phyloP scores from a whole-genome alignment of 2,113 vertebrate species.

The Potamarius usumacintae region DNA sequence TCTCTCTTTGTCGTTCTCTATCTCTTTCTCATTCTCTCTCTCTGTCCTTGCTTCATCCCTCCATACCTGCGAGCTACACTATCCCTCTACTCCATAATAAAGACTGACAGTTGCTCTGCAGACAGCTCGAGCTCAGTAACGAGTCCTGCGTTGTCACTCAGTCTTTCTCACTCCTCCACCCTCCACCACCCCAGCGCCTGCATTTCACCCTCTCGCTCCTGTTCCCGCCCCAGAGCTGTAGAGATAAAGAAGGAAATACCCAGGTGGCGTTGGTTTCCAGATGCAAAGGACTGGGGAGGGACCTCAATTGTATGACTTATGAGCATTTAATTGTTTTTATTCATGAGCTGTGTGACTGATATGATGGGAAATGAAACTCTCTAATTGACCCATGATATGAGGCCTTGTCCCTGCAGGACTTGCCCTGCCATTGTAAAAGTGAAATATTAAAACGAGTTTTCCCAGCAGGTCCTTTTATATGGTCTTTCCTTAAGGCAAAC shows the following conservation, averaged over 20 bases:
- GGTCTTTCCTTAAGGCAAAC: slow-evolving; percentile 9
- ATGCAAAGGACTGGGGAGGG: slow-evolving; percentile 63
- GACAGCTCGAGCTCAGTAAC: slow-evolving; percentile 34
- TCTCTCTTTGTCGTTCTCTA: slow-evolving; percentile 8
- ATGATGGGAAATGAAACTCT: slow-evolving; percentile 71
- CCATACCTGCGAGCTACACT: slow-evolving; percentile 45
- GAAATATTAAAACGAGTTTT: slow-evolving; percentile 26
- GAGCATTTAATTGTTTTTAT: slow-evolving; percentile 75
- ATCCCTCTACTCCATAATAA: slow-evolving; percentile 44
- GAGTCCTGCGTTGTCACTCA: slow-evolving; percentile 32
- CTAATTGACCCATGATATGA: slow-evolving; percentile 68
- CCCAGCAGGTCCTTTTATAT: slow-evolving; percentile 9
- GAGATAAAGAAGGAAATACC: slow-evolving; percentile 34
- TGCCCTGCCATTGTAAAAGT: slow-evolving; percentile 2
- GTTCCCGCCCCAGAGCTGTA: slow-evolving; percentile 17
- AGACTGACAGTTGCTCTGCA: slow-evolving; percentile 49
- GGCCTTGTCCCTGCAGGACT: slow-evolving; percentile 43
- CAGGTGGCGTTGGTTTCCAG: slow-evolving; percentile 38
- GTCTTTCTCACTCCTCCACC: not conserved
- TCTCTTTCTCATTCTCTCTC: slow-evolving; percentile 10
- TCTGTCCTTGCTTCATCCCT: slow-evolving; percentile 36
- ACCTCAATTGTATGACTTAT: slow-evolving; percentile 67
- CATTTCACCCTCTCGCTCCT: slow-evolving; percentile 12
- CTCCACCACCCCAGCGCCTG: not conserved
- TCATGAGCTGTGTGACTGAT: slow-evolving; percentile 76